Evolutionary conservation across 2,113 vertebrate genomes (phyloP), one percentile per base, ranked within the genome.

Genomic region (Shinisaurus crocodilurus): DNA sequence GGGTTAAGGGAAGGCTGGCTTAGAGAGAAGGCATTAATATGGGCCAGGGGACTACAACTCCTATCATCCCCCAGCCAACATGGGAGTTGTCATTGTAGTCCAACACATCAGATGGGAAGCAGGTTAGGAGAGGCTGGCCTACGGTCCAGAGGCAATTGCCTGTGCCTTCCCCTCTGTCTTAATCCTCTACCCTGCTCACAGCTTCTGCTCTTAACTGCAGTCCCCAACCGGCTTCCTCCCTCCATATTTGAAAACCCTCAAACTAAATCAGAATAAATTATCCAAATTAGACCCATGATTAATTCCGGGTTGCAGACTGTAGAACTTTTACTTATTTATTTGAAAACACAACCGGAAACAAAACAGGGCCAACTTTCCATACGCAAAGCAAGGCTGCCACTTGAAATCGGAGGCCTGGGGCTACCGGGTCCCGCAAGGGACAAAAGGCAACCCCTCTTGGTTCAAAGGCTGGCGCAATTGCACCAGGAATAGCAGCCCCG

Each of bases 401-500:
- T 12, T 67, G 29, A 45, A 48, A 34, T 48, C 65, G 20, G 32
- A 50, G 5, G 67, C 6, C 48, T 29, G 23, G 32, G 18, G 45
- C 85, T 4, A 57, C 20, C 1, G n/a, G 18, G n/a, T 1, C 85
- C 74, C 20, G 74, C 25, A 34, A 63, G 54, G 34, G 74, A 63
- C 60, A 48, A 23, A 6, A 27, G n/a, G 37, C 34, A 63, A 63
- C 25, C 34, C 27, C 32, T 13, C 4, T 16, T 34, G 67, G 65
- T n/a, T n/a, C 34, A 10, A 72, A 20, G 45, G 84, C 16, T 86
- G 45, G 67, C 37, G 84, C 45, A 86, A 60, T 12, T 1, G 54
- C n/a, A 27, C 54, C 86, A 87, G 86, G 72, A 87, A 87, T 87
- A 87, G 86, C 54, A 63, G 25, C 37, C 25, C 48, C 48, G 10